These are phyloP conservation scores for Cuniculus paca DNA, from an alignment of 2,797 vertebrate species.

Conservation along the genomic window DNA sequence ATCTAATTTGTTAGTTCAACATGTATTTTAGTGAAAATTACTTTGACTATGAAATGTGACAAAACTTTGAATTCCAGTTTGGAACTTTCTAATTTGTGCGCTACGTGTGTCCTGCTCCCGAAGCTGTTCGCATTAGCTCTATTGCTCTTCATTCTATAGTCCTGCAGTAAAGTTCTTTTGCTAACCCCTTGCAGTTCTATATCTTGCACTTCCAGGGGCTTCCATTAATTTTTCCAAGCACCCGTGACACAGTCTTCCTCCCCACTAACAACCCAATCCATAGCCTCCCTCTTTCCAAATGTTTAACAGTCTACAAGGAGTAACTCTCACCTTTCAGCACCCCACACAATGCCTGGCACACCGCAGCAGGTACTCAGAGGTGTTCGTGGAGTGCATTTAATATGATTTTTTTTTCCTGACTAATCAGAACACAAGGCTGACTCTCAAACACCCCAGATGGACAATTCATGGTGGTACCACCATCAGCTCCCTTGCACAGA, in stretches of 20 bases:
- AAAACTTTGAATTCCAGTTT: slow-evolving; percentile 1
- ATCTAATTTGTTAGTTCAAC: neutral
- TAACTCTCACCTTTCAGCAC: neutral
- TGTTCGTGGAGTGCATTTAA: neutral
- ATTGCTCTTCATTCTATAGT: neutral
- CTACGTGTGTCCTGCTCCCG: neutral
- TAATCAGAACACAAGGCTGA: neutral
- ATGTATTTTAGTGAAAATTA: neutral
- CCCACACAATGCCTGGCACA: neutral
- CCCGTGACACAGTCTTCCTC: neutral
- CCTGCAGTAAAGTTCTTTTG: neutral
- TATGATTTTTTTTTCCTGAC: neutral
- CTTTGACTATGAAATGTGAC: neutral
- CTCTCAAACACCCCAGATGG: neutral
- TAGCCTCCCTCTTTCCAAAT: neutral
- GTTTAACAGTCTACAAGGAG: neutral
- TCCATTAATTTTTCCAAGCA: neutral
- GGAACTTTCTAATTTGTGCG: neutral
- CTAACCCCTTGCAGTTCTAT: neutral
- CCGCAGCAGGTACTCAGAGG: neutral
- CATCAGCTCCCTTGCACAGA: neutral
- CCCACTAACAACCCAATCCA: neutral
- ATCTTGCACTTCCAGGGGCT: neutral
- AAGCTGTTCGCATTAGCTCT: neutral
- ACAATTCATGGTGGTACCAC: neutral